These are phyloP conservation scores for Spilarctia lutea DNA, from an alignment of 2,888 invertebrate species.

Conservation along the genomic window DNA sequence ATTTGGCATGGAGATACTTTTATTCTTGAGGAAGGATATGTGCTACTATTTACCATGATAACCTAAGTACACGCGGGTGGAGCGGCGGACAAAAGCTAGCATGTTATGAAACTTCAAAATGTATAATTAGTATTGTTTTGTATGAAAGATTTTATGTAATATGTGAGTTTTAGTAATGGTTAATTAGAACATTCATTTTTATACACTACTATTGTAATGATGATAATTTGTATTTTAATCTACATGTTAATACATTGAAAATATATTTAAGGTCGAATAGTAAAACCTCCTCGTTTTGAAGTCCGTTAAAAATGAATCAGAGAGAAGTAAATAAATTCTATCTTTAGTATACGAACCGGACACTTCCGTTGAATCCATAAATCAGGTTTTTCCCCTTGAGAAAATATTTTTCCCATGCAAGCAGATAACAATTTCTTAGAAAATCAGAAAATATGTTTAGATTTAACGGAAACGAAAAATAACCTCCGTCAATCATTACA, in stretches of 20 bases:
- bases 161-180: neutral
- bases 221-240: too few species aligned
- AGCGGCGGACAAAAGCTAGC: neutral
- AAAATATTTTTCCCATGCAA: neutral
- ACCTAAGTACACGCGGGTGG: too few species aligned
- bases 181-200: too few species aligned
- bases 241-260: neutral
- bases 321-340: neutral
- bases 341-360: neutral
- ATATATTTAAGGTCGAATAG: too few species aligned
- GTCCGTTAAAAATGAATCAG: neutral
- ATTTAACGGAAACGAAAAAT: neutral
- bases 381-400: slow-evolving; percentile 1
- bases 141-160: too few species aligned
- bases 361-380: neutral
- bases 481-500: neutral
- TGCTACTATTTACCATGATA: too few species aligned
- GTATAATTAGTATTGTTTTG: neutral
- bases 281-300: too few species aligned
- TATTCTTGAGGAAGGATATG: too few species aligned
- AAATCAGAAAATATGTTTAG: neutral
- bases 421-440: neutral
- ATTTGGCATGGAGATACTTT: too few species aligned
- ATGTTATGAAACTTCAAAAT: neutral
- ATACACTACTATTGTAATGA: too few species aligned